Base-by-base conservation (phyloP, 1,140 invertebrate species). In the Nasonia longicornis region DNA sequence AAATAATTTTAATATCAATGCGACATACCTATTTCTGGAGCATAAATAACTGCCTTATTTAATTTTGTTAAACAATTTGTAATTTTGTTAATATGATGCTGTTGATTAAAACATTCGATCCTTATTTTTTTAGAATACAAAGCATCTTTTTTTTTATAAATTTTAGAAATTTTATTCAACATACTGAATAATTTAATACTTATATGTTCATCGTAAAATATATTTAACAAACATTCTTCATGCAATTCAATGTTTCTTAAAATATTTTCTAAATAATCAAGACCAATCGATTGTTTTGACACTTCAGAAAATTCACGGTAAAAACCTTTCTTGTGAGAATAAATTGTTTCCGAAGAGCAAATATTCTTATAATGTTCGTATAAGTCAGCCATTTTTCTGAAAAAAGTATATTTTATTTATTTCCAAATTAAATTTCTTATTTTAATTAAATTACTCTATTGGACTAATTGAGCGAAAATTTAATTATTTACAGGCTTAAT, bases 341-440 rank as follows among this genome's bases (percentile, higher is more conserved):
- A 78, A 42, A 78, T 35, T 8, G 76, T 78, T 78, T 70, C 26
- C 58, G 76, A 70, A 35, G 76, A 78, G 69, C 76, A 78, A 3
- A 78, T 52, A n/a, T 31, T 8, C 10, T 48, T 78, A 26, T 70
- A 78, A 20, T 4, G 8, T 35, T 52, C 20, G 20, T 0, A 0
- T 16, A 52, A 52, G 52, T 70, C 12, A n/a, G 20, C 20, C 76
- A 78, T 78, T 26, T 70, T 58, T 14, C 67, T 66, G 14, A 48
- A 77, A 66, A 29, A 48, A 14, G 26, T 26, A 26, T 26, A 26
- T 26, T 26, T 26, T 26, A 26, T 26, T 26, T 26, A 26, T 26
- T 26, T 26, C 26, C 26, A 26, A 26, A 26, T 26, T 26, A 26
- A 26, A 26, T 26, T 26, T 26, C 26, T 26, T 26, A 26, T 26